Evolutionary conservation across 1,140 invertebrate genomes (phyloP), one percentile per base, ranked within the genome.

Genomic region (Aphaenogaster floridana): DNA sequence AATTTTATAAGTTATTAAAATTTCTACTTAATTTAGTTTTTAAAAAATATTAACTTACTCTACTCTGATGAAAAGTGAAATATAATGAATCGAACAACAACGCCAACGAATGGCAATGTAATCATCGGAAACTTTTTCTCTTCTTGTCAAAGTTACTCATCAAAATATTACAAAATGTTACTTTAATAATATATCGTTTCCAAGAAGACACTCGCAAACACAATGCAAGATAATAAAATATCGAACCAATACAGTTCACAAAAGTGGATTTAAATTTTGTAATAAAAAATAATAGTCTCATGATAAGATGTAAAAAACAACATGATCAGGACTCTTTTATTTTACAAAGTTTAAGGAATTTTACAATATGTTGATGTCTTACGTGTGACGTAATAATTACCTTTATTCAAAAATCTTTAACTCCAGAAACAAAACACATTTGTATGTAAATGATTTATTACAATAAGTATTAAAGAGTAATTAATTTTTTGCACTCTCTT

Each of bases 71-170:
- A 21, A 21, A 21, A 21, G 21, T 21, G 21, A 21, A 21, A 21
- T 21, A 15, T 72, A 15, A 89, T 90, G 79, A 87, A 89, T 90
- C 61, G 78, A 36, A 21, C 45, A n/a, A 54, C 39, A 68, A 7
- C 54, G n/a, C 2, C 11, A 34, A 11, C 1, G 36, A 28, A 28
- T 28, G 28, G 28, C 28, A 52, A 89, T 57, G 7, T n/a, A 57
- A n/a, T 0, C 4, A 17, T 17, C 5, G 21, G 1, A 21, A 64
- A 87, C 74, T 77, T 84, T 83, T 39, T 48, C 48, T 8, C 36
- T 2, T 15, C 8, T 64, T 59, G 17, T 63, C 59, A 21, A 39
- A 17, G 7, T 36, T 78, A 81, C 13, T 52, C 48, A 28, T 28
- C 71, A 63, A 59, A 45, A 17, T 28, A 5, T 59, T 8, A 9